A percentile compares a stretch with the other conserved stretches of the same genome.
Conservation (phyloP, 2,113 vertebrate species). For the Emberiza fucata region DNA sequence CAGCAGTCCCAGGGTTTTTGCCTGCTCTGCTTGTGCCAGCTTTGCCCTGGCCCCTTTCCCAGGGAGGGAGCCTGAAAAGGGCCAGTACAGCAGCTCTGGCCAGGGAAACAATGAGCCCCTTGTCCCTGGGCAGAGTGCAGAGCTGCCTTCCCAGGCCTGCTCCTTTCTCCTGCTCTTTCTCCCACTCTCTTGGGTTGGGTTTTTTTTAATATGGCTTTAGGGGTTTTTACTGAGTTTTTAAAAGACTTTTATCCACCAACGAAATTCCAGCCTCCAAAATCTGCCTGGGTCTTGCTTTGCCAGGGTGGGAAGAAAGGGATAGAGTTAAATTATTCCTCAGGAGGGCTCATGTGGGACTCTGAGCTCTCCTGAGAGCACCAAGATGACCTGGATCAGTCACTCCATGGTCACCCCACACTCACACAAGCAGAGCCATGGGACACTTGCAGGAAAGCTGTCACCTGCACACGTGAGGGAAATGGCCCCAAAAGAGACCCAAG, state of each 20-base stretch:
- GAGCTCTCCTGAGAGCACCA: not conserved
- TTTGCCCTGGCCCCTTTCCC: constrained; percentile 33
- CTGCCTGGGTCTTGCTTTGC: not conserved
- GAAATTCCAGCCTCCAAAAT: not conserved
- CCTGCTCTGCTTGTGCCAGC: constrained; percentile 43
- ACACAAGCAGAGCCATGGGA: not conserved
- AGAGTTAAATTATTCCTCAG: not conserved
- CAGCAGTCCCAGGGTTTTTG: not conserved
- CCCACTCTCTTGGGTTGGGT: not conserved
- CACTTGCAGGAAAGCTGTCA: not conserved
- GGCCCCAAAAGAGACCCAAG: not conserved
- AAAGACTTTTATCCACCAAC: constrained; percentile 21
- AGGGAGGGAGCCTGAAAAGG: constrained; percentile 55
- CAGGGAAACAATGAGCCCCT: constrained; percentile 60
- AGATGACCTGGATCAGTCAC: not conserved
- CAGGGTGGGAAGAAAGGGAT: not conserved
- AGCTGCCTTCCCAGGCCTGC: constrained; percentile 38
- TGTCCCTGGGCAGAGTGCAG: constrained; percentile 32
- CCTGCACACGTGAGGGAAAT: rapidly evolving
- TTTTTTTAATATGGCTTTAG: not conserved
- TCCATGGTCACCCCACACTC: not conserved
- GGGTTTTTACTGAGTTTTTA: not conserved
- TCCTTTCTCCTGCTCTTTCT: constrained; percentile 39
- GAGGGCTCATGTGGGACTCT: not conserved
- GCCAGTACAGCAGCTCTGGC: constrained; percentile 5